Percentiles rank a stretch among this genome's conserved stretches.
phyloP scores from a whole-genome alignment of 1,140 invertebrate genomes.

The Penaeus chinensis region DNA sequence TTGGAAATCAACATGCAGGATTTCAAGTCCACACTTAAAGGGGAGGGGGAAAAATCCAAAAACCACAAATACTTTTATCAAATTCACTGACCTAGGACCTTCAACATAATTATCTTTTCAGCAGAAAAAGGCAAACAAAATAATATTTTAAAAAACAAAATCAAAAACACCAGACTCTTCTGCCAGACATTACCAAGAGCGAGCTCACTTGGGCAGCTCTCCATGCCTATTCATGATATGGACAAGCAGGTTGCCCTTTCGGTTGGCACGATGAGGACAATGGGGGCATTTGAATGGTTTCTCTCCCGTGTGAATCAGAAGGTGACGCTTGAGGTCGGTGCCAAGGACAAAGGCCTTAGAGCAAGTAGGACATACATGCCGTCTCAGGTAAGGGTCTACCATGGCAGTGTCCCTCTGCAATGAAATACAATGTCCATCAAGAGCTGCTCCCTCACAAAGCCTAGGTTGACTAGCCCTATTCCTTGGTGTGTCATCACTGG shows the following conservation, averaged over 20 bases:
- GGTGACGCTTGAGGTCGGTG: constrained; percentile 55
- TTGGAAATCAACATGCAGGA: constrained; percentile 46
- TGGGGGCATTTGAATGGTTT: constrained; percentile 50
- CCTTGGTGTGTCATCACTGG: neutral
- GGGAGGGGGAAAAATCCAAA: neutral
- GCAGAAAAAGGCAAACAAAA: neutral
- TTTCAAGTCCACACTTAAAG: neutral
- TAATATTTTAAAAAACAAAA: constrained; percentile 10
- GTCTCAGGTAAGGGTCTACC: constrained; percentile 44
- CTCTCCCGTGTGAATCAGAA: constrained; percentile 54
- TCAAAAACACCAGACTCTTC: neutral
- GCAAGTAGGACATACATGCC: constrained; percentile 53
- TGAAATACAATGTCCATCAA: constrained; percentile 46
- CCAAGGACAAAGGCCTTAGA: constrained; percentile 52
- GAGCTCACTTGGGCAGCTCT: constrained; percentile 8
- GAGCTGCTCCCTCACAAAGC: constrained; percentile 14
- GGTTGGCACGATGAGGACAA: constrained; percentile 55
- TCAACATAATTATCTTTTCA: neutral
- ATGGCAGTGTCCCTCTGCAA: constrained; percentile 52
- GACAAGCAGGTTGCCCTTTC: constrained; percentile 48
- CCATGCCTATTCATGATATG: constrained; percentile 52
- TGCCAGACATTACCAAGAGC: neutral
- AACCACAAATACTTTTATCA: neutral
- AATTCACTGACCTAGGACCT: neutral
- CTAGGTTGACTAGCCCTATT: neutral